A percentile compares a stretch with the other conserved stretches of the same genome.
phyloP scores from a whole-genome alignment of 1,140 invertebrate species.

The Eubasilissa regina region DNA sequence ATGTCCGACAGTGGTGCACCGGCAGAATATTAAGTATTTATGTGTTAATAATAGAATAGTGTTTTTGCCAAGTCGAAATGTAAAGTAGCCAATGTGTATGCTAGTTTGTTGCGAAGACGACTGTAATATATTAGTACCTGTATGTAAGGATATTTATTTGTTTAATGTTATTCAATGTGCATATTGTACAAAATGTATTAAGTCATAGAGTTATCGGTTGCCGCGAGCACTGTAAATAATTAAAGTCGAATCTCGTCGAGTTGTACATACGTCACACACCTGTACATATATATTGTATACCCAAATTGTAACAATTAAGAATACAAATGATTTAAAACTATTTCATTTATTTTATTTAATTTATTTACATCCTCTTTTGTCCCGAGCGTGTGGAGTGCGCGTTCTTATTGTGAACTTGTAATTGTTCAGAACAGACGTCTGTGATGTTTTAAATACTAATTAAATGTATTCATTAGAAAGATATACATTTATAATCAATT shows the following conservation, averaged over 20 bases:
- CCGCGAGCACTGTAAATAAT: constrained; percentile 56
- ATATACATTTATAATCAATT: no score
- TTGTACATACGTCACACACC: constrained; percentile 52
- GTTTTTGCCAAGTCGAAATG: constrained; percentile 21
- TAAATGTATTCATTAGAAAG: no score
- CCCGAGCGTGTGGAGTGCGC: no score
- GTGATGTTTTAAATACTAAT: no score
- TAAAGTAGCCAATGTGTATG: constrained; percentile 38
- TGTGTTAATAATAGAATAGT: constrained; percentile 20
- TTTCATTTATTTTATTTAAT: constrained; percentile 28
- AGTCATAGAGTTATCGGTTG: constrained; percentile 58
- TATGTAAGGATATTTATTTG: constrained; percentile 60
- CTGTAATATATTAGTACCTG: constrained; percentile 59
- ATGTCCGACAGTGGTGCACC: no score
- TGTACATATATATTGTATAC: constrained; percentile 54
- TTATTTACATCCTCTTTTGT: no score
- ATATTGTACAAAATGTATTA: constrained; percentile 58
- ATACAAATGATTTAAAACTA: constrained; percentile 51
- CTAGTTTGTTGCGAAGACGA: constrained; percentile 28
- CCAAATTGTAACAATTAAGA: constrained; percentile 50
- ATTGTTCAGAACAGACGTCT: no score
- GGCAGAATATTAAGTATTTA: constrained; percentile 29
- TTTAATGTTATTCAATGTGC: constrained; percentile 58
- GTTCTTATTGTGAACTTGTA: no score
- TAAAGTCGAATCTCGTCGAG: constrained; percentile 31